Evolutionary conservation across 2,888 invertebrate species (phyloP).

Genomic region (Clanis bilineata): DNA sequence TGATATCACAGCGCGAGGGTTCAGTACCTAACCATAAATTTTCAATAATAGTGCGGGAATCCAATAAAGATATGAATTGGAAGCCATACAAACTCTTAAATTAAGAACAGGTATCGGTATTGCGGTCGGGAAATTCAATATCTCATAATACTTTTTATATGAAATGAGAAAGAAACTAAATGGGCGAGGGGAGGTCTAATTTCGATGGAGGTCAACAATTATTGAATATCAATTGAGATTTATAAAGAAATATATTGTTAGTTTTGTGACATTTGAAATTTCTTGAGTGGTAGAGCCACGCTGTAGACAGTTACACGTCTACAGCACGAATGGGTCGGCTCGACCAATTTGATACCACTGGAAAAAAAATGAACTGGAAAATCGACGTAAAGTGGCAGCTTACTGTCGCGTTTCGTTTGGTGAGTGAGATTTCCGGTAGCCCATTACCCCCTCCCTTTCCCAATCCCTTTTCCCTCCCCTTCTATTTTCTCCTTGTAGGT

Average conservation of each 20-base stretch:
- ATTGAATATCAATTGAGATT: neutral
- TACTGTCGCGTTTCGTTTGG: no score
- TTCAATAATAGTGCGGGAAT: neutral
- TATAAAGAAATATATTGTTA: neutral
- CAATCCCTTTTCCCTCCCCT: no score
- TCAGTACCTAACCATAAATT: neutral
- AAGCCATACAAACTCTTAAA: conserved; percentile 5
- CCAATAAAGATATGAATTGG: conserved; percentile 9
- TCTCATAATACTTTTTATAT: neutral
- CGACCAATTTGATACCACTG: no score
- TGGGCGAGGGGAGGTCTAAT: neutral
- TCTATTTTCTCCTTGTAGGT: no score
- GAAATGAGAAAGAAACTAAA: neutral
- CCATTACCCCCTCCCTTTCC: no score
- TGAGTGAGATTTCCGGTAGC: no score
- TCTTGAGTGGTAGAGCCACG: no score
- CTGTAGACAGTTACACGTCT: no score
- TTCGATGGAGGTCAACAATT: neutral
- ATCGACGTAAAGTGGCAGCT: no score
- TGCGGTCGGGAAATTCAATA: neutral
- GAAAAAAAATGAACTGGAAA: no score
- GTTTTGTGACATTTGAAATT: no score
- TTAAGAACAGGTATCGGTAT: neutral
- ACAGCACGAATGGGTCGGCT: no score
- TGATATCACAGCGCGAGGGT: neutral